Percentiles rank a stretch among this genome's conserved stretches.
Conservation (phyloP, 2,113 vertebrate genomes). For the Mesembrinibis cayennensis region DNA sequence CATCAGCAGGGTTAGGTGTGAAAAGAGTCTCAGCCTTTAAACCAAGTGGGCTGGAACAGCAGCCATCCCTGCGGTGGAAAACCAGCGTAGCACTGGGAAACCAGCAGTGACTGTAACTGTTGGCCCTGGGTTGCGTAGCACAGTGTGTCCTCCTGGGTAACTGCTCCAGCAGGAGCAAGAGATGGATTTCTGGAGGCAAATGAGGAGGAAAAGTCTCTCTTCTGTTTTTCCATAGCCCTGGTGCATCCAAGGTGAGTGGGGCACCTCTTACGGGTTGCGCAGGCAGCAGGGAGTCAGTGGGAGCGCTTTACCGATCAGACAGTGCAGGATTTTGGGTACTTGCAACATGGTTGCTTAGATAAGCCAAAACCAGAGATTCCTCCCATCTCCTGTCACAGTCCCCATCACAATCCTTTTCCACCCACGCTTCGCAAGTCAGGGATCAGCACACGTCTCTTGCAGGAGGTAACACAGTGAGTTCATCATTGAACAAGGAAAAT, state of each 20-base stretch:
- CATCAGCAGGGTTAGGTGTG: background rate
- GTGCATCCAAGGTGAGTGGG: background rate
- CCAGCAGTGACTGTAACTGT: background rate
- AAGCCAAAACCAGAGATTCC: background rate
- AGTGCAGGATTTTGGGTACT: background rate
- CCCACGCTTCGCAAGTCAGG: background rate
- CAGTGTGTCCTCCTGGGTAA: background rate
- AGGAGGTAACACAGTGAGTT: background rate
- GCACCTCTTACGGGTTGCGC: background rate
- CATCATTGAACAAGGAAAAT: background rate
- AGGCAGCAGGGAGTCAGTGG: background rate
- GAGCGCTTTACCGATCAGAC: background rate
- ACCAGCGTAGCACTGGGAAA: background rate
- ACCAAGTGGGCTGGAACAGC: background rate
- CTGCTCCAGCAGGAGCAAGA: background rate
- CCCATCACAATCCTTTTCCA: background rate
- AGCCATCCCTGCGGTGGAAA: accelerated
- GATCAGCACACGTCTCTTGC: background rate
- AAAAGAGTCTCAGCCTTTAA: background rate
- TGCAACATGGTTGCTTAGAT: background rate
- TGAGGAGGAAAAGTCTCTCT: accelerated
- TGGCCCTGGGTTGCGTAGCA: background rate
- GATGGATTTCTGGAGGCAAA: background rate
- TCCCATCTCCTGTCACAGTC: accelerated
- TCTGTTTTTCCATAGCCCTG: background rate